phyloP scores from a whole-genome alignment of 2,888 invertebrate species.

The Rapana venosa region DNA sequence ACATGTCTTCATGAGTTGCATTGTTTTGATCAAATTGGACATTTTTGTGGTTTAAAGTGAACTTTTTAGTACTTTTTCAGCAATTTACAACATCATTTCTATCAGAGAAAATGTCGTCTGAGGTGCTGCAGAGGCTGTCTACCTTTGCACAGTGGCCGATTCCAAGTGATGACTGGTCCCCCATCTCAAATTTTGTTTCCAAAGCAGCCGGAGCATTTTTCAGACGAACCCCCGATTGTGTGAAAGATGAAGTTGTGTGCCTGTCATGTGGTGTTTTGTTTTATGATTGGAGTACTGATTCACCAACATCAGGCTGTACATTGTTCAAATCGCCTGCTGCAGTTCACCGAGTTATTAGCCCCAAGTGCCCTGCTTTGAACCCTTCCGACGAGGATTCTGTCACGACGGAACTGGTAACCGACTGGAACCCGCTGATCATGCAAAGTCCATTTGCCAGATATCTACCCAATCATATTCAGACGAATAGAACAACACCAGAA shows the following conservation, averaged over 20 bases:
- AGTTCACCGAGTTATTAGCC: conserved; percentile 44
- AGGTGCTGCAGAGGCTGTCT: conserved; percentile 8
- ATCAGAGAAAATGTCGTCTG: background rate
- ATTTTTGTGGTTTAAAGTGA: background rate
- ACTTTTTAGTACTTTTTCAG: background rate
- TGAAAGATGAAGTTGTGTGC: conserved; percentile 45
- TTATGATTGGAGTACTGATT: conserved; percentile 34
- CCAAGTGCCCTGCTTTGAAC: conserved; percentile 40
- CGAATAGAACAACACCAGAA: conserved; percentile 16
- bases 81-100: too few species aligned
- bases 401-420: background rate
- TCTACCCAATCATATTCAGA: background rate
- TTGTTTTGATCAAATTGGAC: background rate
- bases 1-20: background rate
- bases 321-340: conserved; percentile 41
- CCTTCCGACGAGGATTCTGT: conserved; percentile 7
- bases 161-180: conserved; percentile 15
- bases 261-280: conserved; percentile 40
- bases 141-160: conserved; percentile 31
- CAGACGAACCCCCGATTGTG: conserved; percentile 19
- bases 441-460: background rate
- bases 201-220: conserved; percentile 48
- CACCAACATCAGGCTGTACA: background rate
- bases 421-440: background rate
- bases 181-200: conserved; percentile 43